These are phyloP conservation scores for Apodemia duryi DNA, from an alignment of 2,888 invertebrate genomes.

Conservation along the genomic window DNA sequence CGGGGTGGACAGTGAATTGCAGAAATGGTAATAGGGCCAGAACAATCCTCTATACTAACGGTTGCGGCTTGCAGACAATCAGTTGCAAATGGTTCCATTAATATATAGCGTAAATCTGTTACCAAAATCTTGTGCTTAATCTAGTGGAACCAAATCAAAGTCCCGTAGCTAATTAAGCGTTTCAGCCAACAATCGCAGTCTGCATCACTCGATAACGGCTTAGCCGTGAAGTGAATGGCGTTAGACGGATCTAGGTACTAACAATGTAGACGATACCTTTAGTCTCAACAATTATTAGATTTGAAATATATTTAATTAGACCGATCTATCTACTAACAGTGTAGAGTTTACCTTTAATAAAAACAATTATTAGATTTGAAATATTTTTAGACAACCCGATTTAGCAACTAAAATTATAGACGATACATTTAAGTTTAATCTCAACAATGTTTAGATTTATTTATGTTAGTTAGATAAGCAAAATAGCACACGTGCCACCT, in stretches of 20 bases:
- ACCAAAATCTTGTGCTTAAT: neutral
- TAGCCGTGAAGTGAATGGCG: constrained; percentile 23
- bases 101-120: neutral
- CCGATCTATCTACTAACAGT: neutral
- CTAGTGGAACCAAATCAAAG: neutral
- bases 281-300: neutral
- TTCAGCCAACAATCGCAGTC: constrained; percentile 26
- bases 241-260: constrained; percentile 2
- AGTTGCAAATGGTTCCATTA: neutral
- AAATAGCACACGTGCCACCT: too few species aligned
- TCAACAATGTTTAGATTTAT: too few species aligned
- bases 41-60: neutral
- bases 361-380: too few species aligned
- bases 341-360: neutral
- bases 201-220: constrained; percentile 24
- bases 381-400: too few species aligned
- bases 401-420: too few species aligned
- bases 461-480: too few species aligned
- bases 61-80: constrained; percentile 14
- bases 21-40: neutral
- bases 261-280: constrained; percentile 1
- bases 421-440: too few species aligned
- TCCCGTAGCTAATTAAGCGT: constrained; percentile 24
- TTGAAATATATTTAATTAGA: neutral
- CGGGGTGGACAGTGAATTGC: neutral